Conservation (phyloP, 30 jellyfish, hydroid and myxozoan species). For the Hydractinia echinata region DNA sequence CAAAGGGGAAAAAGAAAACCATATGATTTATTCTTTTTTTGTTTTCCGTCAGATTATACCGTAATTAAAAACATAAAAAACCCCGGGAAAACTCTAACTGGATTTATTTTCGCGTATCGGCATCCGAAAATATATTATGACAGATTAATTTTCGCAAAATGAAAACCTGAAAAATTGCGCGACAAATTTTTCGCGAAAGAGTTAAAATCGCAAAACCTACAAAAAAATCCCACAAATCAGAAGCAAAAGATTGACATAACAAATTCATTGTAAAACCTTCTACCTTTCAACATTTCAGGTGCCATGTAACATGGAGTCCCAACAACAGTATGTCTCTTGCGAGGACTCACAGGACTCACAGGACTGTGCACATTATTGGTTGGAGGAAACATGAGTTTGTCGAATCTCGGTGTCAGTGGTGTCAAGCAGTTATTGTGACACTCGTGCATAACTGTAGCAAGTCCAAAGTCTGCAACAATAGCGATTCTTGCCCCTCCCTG, state of each 20-base stretch:
- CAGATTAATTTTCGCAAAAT: too few species aligned
- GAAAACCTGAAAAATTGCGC: too few species aligned
- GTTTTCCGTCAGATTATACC: too few species aligned
- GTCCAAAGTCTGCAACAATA: conserved; percentile 84
- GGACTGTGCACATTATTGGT: conserved; percentile 8
- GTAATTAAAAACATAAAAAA: too few species aligned
- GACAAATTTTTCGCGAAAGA: too few species aligned
- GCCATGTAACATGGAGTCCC: conserved; percentile 96
- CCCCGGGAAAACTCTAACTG: too few species aligned
- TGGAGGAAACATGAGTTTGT: not conserved
- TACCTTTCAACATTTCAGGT: conserved; percentile 85
- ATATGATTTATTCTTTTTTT: too few species aligned
- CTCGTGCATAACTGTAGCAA: conserved; percentile 57
- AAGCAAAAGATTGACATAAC: not conserved
- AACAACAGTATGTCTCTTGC: conserved; percentile 63
- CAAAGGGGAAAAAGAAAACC: too few species aligned
- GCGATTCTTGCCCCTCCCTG: conserved; percentile 49
- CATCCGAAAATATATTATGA: too few species aligned
- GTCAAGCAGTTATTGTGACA: not conserved
- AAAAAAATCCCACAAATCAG: too few species aligned
- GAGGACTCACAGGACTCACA: conserved; percentile 46
- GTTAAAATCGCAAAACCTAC: too few species aligned
- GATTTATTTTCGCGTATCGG: too few species aligned
- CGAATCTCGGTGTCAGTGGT: conserved; percentile 23
- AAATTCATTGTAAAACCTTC: not conserved